A percentile compares a stretch with the other conserved stretches of the same genome.
Conservation (phyloP, 2,113 vertebrate species). For the Neolamprologus toae region DNA sequence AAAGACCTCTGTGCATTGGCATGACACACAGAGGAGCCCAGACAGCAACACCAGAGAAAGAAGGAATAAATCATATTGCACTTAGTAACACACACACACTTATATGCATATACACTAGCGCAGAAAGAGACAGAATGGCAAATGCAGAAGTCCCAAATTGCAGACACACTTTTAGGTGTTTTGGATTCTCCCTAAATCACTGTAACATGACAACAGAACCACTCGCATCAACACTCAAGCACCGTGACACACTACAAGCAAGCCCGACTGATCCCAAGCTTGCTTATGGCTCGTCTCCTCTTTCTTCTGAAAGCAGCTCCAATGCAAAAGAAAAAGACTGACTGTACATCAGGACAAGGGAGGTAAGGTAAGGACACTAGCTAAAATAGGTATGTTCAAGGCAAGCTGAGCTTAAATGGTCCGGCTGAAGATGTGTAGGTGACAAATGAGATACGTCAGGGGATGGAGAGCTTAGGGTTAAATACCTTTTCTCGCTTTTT, state of each 20-base stretch:
- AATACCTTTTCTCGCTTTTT: not conserved
- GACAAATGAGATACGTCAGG: not conserved
- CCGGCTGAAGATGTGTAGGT: not conserved
- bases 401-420: not conserved
- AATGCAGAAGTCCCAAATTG: not conserved
- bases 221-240: slow-evolving; percentile 8
- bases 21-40: slow-evolving; percentile 37
- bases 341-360: not conserved
- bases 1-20: slow-evolving; percentile 66
- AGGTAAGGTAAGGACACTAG: not conserved
- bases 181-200: not conserved
- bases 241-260: not conserved
- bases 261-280: not conserved
- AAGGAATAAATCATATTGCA: slow-evolving; percentile 46
- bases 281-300: not conserved
- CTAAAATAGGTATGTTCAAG: not conserved
- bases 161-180: not conserved
- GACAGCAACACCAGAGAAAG: slow-evolving; percentile 39
- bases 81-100: slow-evolving; percentile 16
- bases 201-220: slow-evolving; percentile 8
- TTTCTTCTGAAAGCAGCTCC: not conserved
- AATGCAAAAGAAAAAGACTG: not conserved
- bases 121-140: not conserved
- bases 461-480: not conserved
- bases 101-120: not conserved